These are phyloP conservation scores for Drosophila simulans DNA, from an alignment of 1,140 invertebrate species.

Conservation along the genomic window DNA sequence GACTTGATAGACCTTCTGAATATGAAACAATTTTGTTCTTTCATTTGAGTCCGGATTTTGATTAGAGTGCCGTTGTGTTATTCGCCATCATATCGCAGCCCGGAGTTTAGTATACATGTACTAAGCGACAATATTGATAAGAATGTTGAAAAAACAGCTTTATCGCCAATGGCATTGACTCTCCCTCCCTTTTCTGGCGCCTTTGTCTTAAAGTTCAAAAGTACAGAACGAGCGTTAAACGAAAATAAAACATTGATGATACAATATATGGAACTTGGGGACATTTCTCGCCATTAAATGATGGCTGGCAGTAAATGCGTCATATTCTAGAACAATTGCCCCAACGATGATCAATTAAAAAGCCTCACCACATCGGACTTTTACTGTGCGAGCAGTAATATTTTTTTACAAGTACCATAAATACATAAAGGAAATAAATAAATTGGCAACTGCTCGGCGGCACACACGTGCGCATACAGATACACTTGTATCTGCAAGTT, in stretches of 20 bases:
- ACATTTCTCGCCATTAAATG: not conserved
- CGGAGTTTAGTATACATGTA: not conserved
- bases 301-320: not conserved
- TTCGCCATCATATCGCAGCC: not conserved
- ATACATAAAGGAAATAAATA: constrained; percentile 53
- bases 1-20: too few relatives aligned
- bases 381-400: constrained; percentile 27
- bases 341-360: constrained; percentile 34
- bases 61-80: constrained; percentile 2
- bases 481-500: constrained; percentile 30
- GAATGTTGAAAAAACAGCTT: constrained; percentile 17
- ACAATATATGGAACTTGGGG: not conserved
- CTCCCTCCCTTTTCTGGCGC: constrained; percentile 33
- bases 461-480: constrained; percentile 2
- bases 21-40: not conserved
- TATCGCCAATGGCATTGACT: constrained; percentile 31
- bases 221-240: constrained; percentile 32
- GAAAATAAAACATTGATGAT: constrained; percentile 16
- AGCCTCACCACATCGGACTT: constrained; percentile 27
- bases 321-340: constrained; percentile 27
- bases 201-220: constrained; percentile 66
- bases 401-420: constrained; percentile 46
- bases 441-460: constrained; percentile 20
- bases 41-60: not conserved
- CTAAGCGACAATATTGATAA: constrained; percentile 9